phyloP scores from a whole-genome alignment of 2,888 invertebrate species.

The Exocentrus adspersus region DNA sequence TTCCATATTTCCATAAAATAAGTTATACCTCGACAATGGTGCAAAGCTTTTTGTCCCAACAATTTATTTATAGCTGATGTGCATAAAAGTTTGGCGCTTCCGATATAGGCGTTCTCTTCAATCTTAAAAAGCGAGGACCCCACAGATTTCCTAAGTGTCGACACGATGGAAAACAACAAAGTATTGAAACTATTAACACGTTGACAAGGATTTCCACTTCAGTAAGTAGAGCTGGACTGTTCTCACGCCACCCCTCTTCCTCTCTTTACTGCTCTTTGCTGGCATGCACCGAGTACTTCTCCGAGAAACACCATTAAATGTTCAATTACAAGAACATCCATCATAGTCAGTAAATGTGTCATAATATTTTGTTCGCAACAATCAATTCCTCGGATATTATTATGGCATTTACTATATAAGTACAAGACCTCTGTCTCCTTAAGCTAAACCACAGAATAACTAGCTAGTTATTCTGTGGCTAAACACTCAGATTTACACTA shows the following conservation, averaged over 20 bases:
- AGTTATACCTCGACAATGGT: neutral
- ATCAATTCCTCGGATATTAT: no score
- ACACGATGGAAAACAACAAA: conserved; percentile 50
- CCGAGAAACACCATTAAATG: conserved; percentile 27
- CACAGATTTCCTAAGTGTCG: conserved; percentile 39
- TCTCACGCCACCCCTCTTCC: conserved; percentile 51
- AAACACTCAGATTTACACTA: no score
- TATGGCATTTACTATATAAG: no score
- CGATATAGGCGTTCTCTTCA: neutral
- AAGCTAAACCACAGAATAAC: no score
- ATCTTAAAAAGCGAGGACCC: neutral
- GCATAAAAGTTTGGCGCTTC: conserved; percentile 10
- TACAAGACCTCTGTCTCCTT: no score
- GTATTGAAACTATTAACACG: conserved; percentile 56
- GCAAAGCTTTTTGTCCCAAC: neutral
- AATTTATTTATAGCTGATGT: neutral
- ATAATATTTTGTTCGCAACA: neutral
- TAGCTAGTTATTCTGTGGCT: no score
- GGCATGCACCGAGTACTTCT: conserved; percentile 27
- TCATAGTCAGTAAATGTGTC: no score
- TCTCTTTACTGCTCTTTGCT: conserved; percentile 40
- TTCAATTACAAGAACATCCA: conserved; percentile 31
- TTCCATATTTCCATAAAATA: neutral
- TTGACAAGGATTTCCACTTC: conserved; percentile 57
- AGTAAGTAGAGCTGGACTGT: conserved; percentile 50